Percentiles rank a stretch among this genome's conserved stretches.
phyloP scores from a whole-genome alignment of 2,113 vertebrate species.

The Paratilapia polleni region DNA sequence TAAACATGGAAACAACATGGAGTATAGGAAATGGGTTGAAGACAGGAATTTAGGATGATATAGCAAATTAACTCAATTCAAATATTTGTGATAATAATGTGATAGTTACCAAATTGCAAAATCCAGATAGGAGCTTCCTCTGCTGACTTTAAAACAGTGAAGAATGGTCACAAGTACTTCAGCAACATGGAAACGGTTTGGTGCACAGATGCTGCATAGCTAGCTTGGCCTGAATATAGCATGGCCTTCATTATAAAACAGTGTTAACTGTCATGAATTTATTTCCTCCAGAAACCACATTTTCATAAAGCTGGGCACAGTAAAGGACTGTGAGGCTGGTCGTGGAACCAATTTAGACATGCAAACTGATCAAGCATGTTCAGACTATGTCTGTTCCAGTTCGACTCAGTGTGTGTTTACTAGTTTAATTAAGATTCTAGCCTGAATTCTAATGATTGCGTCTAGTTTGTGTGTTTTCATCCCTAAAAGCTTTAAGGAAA shows the following conservation, averaged over 20 bases:
- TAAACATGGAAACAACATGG: too few species aligned
- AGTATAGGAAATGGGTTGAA: background rate
- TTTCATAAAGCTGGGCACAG: background rate
- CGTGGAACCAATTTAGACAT: background rate
- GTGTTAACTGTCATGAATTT: background rate
- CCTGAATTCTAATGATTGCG: background rate
- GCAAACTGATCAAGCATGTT: background rate
- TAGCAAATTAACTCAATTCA: too few species aligned
- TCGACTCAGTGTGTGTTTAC: background rate
- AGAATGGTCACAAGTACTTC: background rate
- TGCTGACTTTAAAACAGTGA: background rate
- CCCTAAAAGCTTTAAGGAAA: background rate
- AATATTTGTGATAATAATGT: background rate
- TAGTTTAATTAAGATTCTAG: background rate
- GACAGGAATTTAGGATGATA: background rate
- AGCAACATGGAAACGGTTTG: background rate
- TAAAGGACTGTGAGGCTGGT: too few species aligned
- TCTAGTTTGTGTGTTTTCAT: background rate
- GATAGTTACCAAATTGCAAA: background rate
- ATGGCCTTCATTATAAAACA: too few species aligned
- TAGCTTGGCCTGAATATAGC: too few species aligned
- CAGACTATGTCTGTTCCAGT: background rate
- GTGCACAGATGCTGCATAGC: too few species aligned
- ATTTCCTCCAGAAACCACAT: background rate
- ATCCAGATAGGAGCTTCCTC: background rate